Conservation (phyloP, 2,888 invertebrate genomes). For the Sinohyriopsis cumingii region DNA sequence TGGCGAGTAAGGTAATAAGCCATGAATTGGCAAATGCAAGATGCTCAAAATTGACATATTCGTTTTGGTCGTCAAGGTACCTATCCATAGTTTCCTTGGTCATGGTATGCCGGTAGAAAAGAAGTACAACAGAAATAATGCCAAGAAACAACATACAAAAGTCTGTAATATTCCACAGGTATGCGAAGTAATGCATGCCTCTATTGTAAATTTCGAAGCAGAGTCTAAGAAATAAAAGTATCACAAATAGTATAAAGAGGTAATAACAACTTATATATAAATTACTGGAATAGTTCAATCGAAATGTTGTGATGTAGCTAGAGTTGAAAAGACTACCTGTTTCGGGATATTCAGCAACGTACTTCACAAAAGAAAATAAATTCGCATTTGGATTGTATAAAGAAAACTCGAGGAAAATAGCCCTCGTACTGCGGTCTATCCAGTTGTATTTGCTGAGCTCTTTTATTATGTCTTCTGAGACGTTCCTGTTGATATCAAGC, state of each 20-base stretch:
- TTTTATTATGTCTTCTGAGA: too few species aligned
- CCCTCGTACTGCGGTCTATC: too few species aligned
- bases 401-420: too few species aligned
- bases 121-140: neutral
- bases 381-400: too few species aligned
- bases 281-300: conserved; percentile 12
- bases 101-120: neutral
- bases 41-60: conserved; percentile 7
- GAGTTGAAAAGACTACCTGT: conserved; percentile 8
- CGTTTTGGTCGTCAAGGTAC: neutral
- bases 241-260: neutral
- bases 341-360: conserved; percentile 9
- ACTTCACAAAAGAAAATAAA: conserved; percentile 1
- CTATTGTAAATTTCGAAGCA: neutral
- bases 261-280: conserved; percentile 9
- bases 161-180: conserved; percentile 5
- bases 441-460: too few species aligned
- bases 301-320: conserved; percentile 9
- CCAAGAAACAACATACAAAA: neutral
- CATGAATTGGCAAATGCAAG: neutral
- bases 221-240: neutral
- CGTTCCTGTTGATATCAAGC: too few species aligned
- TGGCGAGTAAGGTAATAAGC: conserved; percentile 2
- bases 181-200: neutral
- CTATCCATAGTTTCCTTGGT: conserved; percentile 3